Evolutionary conservation across 2,797 vertebrate genomes (phyloP).

Genomic region (Crocidura indochinensis): DNA sequence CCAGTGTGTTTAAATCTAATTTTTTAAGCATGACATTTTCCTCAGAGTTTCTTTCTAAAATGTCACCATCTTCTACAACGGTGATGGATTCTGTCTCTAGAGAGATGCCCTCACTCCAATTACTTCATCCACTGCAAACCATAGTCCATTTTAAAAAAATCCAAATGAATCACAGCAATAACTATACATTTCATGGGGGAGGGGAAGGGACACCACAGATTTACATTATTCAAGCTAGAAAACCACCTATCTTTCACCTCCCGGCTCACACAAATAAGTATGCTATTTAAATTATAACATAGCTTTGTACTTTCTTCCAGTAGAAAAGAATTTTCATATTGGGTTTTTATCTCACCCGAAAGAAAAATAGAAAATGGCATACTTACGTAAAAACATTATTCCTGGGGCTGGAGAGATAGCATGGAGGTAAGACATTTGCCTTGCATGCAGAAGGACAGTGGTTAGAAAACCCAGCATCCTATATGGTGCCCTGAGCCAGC

Average conservation of each 20-base stretch:
- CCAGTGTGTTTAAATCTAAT: constrained; percentile 92
- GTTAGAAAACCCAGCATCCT: no score
- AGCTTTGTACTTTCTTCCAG: background rate
- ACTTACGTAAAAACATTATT: constrained; percentile 20
- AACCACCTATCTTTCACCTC: constrained; percentile 24
- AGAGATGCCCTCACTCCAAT: constrained; percentile 90
- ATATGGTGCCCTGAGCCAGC: no score
- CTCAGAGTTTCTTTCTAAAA: constrained; percentile 92
- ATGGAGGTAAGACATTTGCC: no score
- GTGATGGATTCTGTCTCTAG: constrained; percentile 92
- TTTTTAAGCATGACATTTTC: constrained; percentile 94
- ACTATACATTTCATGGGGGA: constrained; percentile 77
- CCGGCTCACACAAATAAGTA: background rate
- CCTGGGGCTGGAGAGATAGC: background rate
- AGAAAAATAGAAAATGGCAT: background rate
- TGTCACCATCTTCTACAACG: constrained; percentile 91
- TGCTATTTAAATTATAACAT: background rate
- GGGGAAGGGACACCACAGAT: constrained; percentile 55
- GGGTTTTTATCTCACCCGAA: constrained; percentile 37
- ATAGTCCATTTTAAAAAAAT: constrained; percentile 83
- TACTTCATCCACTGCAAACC: constrained; percentile 88
- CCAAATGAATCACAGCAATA: constrained; percentile 87
- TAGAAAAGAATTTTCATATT: constrained; percentile 56
- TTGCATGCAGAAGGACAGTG: no score
- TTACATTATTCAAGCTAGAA: constrained; percentile 69